Evolutionary conservation across 2,113 vertebrate species (phyloP).

Genomic region (Heloderma charlesbogerti): DNA sequence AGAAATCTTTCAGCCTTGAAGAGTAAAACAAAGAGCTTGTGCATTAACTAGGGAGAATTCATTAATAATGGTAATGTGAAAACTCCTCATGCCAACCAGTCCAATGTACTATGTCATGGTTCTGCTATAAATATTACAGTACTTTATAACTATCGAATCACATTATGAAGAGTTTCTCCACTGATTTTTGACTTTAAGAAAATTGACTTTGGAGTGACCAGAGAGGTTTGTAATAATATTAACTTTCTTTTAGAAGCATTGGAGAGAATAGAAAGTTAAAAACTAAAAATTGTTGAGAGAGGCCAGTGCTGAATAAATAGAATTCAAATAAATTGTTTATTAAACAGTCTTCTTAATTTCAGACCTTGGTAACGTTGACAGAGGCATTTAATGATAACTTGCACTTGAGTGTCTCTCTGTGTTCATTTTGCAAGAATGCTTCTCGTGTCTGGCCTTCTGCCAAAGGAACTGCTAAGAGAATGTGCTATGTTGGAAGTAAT

Average conservation of each 20-base stretch:
- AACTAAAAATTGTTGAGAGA: neutral
- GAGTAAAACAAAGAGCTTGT: constrained; percentile 42
- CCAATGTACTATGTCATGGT: constrained; percentile 50
- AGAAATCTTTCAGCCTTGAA: constrained; percentile 54
- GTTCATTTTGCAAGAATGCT: constrained; percentile 77
- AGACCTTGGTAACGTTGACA: constrained; percentile 77
- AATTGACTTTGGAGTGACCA: neutral
- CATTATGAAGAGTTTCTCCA: neutral
- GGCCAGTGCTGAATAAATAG: constrained; percentile 63
- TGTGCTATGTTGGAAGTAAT: constrained; percentile 75
- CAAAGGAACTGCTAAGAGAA: constrained; percentile 80
- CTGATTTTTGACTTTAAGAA: neutral
- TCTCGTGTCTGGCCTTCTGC: constrained; percentile 78
- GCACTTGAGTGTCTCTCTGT: constrained; percentile 71
- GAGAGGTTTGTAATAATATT: neutral
- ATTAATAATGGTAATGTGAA: constrained; percentile 62
- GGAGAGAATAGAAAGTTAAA: constrained; percentile 2
- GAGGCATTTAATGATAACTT: constrained; percentile 85
- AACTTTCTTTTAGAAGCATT: constrained; percentile 30
- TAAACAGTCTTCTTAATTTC: constrained; percentile 83
- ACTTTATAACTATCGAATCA: constrained; percentile 29
- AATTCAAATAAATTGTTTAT: constrained; percentile 81
- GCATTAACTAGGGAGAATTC: constrained; percentile 52
- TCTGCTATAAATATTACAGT: constrained; percentile 65
- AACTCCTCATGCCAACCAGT: constrained; percentile 45